These are phyloP conservation scores for Syngnathus floridae DNA, from an alignment of 2,113 vertebrate species.

Conservation along the genomic window DNA sequence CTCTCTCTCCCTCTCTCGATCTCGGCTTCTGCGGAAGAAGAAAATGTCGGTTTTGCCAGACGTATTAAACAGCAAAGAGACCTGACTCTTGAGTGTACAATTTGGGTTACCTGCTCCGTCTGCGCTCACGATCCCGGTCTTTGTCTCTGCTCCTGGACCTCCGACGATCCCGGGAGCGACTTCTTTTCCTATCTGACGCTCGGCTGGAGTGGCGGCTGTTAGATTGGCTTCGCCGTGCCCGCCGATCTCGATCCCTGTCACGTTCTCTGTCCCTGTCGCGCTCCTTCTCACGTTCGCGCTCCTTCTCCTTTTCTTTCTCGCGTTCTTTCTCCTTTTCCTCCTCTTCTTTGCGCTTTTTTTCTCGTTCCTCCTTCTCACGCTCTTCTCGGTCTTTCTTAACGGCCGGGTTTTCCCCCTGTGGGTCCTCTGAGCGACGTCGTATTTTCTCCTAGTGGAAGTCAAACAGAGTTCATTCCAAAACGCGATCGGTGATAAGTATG, in stretches of 20 bases:
- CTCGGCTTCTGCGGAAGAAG: constrained; percentile 71
- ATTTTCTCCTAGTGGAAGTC: constrained; percentile 67
- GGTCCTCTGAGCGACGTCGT: constrained; percentile 70
- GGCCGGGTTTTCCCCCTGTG: constrained; percentile 57
- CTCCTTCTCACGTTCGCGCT: constrained; percentile 76
- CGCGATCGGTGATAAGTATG: neutral
- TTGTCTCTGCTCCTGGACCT: constrained; percentile 89
- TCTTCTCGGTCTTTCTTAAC: constrained; percentile 68
- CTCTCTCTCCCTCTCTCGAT: constrained; percentile 60
- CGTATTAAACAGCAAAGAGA: neutral
- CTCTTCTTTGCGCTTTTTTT: constrained; percentile 68
- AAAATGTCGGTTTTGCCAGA: neutral
- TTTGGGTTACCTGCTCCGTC: constrained; percentile 85
- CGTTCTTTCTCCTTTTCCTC: constrained; percentile 82
- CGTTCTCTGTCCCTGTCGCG: constrained; percentile 75
- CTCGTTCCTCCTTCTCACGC: constrained; percentile 75
- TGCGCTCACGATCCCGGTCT: constrained; percentile 79
- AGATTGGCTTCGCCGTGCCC: constrained; percentile 86
- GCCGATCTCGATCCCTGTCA: constrained; percentile 78
- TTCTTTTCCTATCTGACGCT: constrained; percentile 85
- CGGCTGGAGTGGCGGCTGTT: constrained; percentile 89
- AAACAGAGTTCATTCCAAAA: neutral
- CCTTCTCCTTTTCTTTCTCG: constrained; percentile 80
- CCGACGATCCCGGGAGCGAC: constrained; percentile 88
- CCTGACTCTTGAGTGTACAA: neutral